Percentiles rank a stretch among this genome's conserved stretches.
phyloP scores from a whole-genome alignment of 2,113 vertebrate species.

The Aptenodytes forsteri region DNA sequence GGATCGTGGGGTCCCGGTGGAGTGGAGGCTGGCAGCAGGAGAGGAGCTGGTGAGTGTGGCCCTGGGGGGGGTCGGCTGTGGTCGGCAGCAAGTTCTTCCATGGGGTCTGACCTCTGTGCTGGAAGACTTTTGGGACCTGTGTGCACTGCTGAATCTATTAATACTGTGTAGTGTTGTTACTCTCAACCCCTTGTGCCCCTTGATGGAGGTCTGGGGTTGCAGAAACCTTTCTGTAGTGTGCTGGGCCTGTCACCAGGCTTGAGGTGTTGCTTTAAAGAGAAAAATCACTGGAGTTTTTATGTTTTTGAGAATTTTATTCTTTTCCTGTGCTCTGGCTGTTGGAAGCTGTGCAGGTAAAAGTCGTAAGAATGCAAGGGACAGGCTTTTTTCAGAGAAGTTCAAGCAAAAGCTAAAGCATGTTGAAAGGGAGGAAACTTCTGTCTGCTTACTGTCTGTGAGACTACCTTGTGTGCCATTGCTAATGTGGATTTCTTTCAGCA shows the following conservation, averaged over 20 bases:
- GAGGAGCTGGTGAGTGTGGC: not conserved
- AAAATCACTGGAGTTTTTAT: not conserved
- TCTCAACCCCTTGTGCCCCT: rapidly evolving
- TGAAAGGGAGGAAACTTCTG: not conserved
- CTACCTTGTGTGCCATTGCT: not conserved
- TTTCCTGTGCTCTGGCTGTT: not conserved
- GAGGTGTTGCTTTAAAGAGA: not conserved
- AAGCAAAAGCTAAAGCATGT: not conserved
- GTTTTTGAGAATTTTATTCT: not conserved
- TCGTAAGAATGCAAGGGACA: not conserved
- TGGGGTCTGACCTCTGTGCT: rapidly evolving
- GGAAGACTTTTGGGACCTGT: not conserved
- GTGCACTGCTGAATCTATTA: rapidly evolving
- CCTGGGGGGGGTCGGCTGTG: rapidly evolving
- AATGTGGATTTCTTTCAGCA: not conserved
- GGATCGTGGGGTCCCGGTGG: rapidly evolving
- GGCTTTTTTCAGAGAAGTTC: not conserved
- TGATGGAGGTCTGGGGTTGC: not conserved
- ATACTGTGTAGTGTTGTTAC: not conserved
- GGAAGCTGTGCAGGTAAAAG: not conserved
- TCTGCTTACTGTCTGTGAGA: not conserved
- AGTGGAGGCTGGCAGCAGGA: rapidly evolving
- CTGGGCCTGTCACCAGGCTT: not conserved
- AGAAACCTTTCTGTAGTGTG: not conserved
- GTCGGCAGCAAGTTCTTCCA: not conserved